These are phyloP conservation scores for Peromyscus eremicus DNA, from an alignment of 2,797 vertebrate genomes.

Conservation along the genomic window DNA sequence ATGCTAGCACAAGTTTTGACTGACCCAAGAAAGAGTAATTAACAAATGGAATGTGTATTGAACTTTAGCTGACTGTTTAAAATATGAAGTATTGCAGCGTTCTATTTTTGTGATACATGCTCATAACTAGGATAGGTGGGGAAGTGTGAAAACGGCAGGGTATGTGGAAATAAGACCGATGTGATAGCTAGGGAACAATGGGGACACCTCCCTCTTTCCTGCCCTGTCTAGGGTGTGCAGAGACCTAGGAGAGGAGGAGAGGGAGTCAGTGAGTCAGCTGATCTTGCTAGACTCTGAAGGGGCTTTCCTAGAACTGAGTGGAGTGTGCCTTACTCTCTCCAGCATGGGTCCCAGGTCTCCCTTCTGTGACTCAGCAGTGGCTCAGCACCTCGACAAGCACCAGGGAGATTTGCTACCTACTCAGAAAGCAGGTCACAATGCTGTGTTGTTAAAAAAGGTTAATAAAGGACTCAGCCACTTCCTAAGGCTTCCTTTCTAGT, in stretches of 20 bases:
- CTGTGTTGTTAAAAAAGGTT: slow-evolving; percentile 13
- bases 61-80: neutral
- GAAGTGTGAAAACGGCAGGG: neutral
- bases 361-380: slow-evolving; percentile 47
- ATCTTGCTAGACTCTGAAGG: neutral
- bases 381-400: slow-evolving; percentile 59
- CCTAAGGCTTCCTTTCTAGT: slow-evolving; percentile 27
- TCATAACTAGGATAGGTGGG: slow-evolving; percentile 58
- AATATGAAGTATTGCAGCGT: neutral
- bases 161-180: neutral
- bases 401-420: slow-evolving; percentile 48
- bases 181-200: neutral
- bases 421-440: neutral
- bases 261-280: slow-evolving; percentile 56
- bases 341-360: neutral
- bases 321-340: slow-evolving; percentile 13
- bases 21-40: neutral
- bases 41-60: slow-evolving; percentile 19
- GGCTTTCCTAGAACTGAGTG: neutral
- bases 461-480: slow-evolving; percentile 34
- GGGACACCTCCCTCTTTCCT: slow-evolving; percentile 38
- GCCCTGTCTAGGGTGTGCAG: slow-evolving; percentile 44
- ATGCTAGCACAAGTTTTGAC: neutral
- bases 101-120: neutral
- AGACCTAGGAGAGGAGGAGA: slow-evolving; percentile 58